Conservation (phyloP, 2,113 vertebrate genomes). For the Notothenia rossii region DNA sequence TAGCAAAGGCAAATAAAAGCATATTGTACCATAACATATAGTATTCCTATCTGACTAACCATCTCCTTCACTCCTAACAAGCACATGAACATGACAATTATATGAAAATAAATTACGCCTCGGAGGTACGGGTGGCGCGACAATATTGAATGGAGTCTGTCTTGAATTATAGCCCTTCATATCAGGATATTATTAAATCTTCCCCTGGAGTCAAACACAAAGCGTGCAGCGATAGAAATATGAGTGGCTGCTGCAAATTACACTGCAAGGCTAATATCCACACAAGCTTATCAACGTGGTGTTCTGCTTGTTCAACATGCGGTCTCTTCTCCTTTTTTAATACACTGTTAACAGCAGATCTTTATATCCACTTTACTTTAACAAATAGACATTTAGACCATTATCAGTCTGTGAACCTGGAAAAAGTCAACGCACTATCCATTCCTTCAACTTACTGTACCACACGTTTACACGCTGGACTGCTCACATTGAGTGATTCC, state of each 20-base stretch:
- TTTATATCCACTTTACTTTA: background rate
- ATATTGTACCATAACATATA: conserved; percentile 6
- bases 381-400: conserved; percentile 21
- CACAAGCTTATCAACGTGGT: conserved; percentile 40
- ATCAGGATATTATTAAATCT: conserved; percentile 78
- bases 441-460: conserved; percentile 24
- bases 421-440: background rate
- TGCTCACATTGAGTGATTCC: conserved; percentile 51
- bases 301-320: background rate
- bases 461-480: conserved; percentile 24
- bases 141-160: conserved; percentile 69
- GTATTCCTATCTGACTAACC: background rate
- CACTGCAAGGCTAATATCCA: conserved; percentile 44
- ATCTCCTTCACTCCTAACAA: conserved; percentile 47
- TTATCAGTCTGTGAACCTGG: conserved; percentile 26
- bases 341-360: background rate
- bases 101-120: conserved; percentile 63
- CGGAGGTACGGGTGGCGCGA: conserved; percentile 36
- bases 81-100: conserved; percentile 61
- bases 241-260: conserved; percentile 58
- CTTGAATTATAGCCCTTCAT: conserved; percentile 71
- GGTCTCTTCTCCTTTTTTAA: conserved; percentile 30
- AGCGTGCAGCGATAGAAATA: conserved; percentile 46
- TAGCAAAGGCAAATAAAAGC: background rate
- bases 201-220: conserved; percentile 75